Percentiles rank a stretch among this genome's conserved stretches.
These are phyloP conservation scores for Neotragus pygmaeus DNA, from an alignment of 2,113 vertebrate species.

Conservation along the genomic window DNA sequence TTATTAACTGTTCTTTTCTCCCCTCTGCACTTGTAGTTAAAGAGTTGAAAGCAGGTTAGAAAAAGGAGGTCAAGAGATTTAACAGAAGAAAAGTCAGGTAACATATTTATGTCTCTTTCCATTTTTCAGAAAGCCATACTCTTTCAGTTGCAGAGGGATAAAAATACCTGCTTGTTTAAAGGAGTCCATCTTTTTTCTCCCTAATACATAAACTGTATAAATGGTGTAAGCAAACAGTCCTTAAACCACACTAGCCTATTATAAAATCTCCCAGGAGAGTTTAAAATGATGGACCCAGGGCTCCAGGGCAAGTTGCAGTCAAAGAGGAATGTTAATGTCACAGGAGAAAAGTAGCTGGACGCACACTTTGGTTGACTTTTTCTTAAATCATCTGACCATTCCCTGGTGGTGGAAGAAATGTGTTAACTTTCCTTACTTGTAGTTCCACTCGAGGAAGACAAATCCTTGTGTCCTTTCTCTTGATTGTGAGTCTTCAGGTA, in stretches of 20 bases:
- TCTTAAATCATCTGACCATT: not conserved
- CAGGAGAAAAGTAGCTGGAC: not conserved
- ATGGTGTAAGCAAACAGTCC: not conserved
- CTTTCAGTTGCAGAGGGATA: not conserved
- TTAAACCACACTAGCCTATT: not conserved
- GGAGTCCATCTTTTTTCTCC: not conserved
- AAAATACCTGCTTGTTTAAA: conserved; percentile 37
- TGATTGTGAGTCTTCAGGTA: not conserved
- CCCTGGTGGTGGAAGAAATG: not conserved
- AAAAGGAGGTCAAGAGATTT: conserved; percentile 45
- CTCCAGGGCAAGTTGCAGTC: not conserved
- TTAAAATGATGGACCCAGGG: not conserved
- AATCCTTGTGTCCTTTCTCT: not conserved
- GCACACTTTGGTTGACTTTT: not conserved
- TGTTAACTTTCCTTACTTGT: not conserved
- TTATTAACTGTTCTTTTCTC: not conserved
- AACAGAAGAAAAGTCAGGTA: conserved; percentile 2
- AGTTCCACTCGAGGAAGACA: not conserved
- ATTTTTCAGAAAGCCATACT: not conserved
- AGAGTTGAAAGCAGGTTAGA: conserved; percentile 29
- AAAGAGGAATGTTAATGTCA: not conserved
- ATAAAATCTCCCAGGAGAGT: not conserved
- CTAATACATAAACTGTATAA: not conserved
- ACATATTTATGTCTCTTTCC: not conserved
- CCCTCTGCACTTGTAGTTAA: not conserved